These are phyloP conservation scores for human (Homo sapiens) DNA, from an alignment of 2,113 vertebrate species.

Conservation along the genomic window GRCh38 chr20:16537001-16537500, in stretches of 20 bases:
- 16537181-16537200: neutral
- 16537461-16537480: neutral
- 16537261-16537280: neutral
- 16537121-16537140: neutral
- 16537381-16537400: neutral
- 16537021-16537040: neutral
- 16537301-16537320: too few species aligned
- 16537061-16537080: neutral
- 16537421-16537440: neutral
- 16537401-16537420: neutral
- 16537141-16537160: neutral
- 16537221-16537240: neutral
- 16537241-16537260: neutral
- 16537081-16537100: neutral
- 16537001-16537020: neutral
- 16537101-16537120: neutral
- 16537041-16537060: neutral
- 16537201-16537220: neutral
- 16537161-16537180: neutral
- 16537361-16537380: neutral
- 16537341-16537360: neutral
- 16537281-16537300: too few species aligned
- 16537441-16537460: neutral
- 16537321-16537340: neutral
- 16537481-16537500: neutral